A percentile compares a stretch with the other conserved stretches of the same genome.
Conservation (phyloP, 2,113 vertebrate species). For the Empidonax traillii region DNA sequence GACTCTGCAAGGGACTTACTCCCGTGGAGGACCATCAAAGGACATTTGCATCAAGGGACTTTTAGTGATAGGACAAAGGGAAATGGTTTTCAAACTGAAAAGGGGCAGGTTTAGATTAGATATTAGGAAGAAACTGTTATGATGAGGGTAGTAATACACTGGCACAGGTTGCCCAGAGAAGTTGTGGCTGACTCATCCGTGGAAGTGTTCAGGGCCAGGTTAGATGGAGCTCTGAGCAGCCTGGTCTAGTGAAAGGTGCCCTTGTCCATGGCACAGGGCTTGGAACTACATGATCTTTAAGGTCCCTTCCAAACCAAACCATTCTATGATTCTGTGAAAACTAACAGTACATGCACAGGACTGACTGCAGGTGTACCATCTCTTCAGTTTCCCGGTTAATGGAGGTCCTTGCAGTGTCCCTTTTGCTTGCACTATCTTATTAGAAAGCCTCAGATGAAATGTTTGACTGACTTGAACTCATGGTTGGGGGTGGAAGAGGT, state of each 20-base stretch:
- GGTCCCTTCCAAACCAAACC: not conserved
- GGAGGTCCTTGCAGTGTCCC: not conserved
- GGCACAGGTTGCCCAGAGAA: not conserved
- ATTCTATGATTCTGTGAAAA: not conserved
- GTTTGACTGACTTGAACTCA: not conserved
- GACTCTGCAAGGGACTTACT: not conserved
- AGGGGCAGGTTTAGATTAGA: not conserved
- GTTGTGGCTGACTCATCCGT: not conserved
- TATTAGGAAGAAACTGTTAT: not conserved
- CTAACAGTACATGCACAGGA: rapidly evolving
- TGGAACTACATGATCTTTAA: not conserved
- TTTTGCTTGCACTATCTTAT: not conserved
- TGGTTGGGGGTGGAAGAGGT: not conserved
- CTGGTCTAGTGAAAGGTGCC: not conserved
- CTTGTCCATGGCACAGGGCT: not conserved
- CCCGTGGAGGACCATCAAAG: not conserved
- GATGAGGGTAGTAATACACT: not conserved
- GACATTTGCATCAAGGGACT: not conserved
- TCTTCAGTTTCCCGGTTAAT: not conserved
- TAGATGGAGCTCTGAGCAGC: not conserved
- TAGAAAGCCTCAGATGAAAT: not conserved
- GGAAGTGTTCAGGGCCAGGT: not conserved
- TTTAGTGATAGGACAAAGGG: not conserved
- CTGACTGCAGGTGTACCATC: not conserved
- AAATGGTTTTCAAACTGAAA: not conserved